Conservation (phyloP, 1,140 invertebrate species). For the Caerostris darwini region DNA sequence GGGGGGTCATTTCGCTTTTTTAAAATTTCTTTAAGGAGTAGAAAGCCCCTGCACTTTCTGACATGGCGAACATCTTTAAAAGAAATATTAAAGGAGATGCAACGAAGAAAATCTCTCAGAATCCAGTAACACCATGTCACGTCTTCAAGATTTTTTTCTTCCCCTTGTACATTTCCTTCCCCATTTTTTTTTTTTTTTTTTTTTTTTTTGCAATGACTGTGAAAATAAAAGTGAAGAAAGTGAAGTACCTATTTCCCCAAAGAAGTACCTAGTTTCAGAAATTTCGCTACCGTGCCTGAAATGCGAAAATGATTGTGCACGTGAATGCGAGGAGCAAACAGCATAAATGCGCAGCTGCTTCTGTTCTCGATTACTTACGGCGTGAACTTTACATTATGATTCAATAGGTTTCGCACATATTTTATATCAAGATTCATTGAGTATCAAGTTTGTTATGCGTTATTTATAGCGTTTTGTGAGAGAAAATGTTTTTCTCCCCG, state of each 20-base stretch:
- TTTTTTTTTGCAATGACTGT: neutral
- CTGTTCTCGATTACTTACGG: slow-evolving; percentile 29
- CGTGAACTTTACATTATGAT: neutral
- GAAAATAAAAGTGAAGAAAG: slow-evolving; percentile 5
- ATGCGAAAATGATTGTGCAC: slow-evolving; percentile 66
- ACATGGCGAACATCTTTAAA: neutral
- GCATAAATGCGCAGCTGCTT: slow-evolving; percentile 30
- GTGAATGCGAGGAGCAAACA: slow-evolving; percentile 38
- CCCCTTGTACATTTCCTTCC: neutral
- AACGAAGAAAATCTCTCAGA: slow-evolving; percentile 19
- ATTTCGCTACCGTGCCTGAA: slow-evolving; percentile 51
- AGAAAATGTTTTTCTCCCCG: neutral
- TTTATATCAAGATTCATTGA: neutral
- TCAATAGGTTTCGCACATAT: neutral
- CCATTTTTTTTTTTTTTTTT: neutral
- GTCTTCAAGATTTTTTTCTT: neutral
- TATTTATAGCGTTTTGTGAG: neutral
- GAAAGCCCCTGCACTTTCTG: neutral
- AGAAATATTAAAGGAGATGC: slow-evolving; percentile 8
- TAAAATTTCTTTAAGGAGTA: neutral
- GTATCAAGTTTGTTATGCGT: neutral
- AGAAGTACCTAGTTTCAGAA: slow-evolving; percentile 51
- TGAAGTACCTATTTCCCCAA: neutral
- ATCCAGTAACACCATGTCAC: slow-evolving; percentile 29
- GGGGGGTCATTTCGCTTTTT: neutral